Percentiles rank a stretch among this genome's conserved stretches.
Conservation (phyloP, 1,140 invertebrate genomes). For the Drosophila parvula region DNA sequence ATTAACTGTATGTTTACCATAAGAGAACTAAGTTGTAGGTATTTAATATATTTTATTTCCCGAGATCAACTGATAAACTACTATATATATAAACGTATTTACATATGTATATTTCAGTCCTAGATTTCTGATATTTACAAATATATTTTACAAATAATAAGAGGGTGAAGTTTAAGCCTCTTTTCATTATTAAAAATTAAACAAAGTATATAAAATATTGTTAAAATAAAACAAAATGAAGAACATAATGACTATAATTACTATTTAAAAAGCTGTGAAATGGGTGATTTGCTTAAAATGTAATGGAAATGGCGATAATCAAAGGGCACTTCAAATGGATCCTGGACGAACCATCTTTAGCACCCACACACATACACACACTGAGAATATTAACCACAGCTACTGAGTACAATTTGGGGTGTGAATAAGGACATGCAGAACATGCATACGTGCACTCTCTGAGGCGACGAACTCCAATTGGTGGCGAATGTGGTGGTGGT, state of each 20-base stretch:
- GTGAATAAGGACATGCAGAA: constrained; percentile 37
- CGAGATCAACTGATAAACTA: no score
- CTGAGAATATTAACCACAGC: constrained; percentile 2
- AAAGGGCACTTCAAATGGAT: not conserved
- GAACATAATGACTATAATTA: no score
- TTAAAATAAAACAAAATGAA: not conserved
- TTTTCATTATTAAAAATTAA: not conserved
- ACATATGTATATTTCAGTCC: not conserved
- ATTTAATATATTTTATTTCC: not conserved
- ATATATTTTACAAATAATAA: not conserved
- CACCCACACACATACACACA: not conserved
- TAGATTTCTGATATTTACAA: not conserved
- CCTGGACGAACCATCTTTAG: not conserved
- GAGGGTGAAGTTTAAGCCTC: no score
- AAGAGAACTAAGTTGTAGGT: not conserved
- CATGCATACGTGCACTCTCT: constrained; percentile 84
- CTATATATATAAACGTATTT: not conserved
- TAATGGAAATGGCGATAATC: not conserved
- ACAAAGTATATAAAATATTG: not conserved
- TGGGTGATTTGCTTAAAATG: not conserved
- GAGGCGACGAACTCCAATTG: constrained; percentile 76
- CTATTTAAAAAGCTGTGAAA: not conserved
- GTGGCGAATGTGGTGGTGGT: constrained; percentile 52
- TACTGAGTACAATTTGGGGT: not conserved
- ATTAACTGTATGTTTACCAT: not conserved